Evolutionary conservation across 2,113 vertebrate species (phyloP).

Genomic region (Grantiella picta): DNA sequence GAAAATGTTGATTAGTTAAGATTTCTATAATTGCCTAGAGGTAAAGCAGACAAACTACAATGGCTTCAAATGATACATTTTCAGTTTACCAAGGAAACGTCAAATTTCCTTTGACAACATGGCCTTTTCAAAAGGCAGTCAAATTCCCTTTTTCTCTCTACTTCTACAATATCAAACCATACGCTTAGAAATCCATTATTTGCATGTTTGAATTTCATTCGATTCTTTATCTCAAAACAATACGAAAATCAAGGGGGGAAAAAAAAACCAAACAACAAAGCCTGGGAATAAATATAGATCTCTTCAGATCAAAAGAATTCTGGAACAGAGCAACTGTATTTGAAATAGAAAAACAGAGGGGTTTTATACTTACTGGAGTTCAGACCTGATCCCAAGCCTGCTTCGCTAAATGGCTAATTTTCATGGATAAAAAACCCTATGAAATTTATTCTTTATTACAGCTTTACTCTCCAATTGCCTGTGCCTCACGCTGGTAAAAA

Average conservation of each 20-base stretch:
- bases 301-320: background rate
- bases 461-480: rapidly evolving
- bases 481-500: background rate
- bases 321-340: background rate
- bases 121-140: background rate
- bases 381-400: background rate
- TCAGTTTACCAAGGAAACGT: background rate
- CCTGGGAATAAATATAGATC: background rate
- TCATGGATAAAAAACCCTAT: background rate
- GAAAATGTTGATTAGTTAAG: background rate
- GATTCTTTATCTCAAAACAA: background rate
- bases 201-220: background rate
- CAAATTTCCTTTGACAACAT: background rate
- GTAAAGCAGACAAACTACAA: background rate
- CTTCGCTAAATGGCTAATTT: background rate
- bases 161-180: background rate
- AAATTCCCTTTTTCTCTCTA: background rate
- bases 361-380: background rate
- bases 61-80: background rate
- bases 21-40: background rate
- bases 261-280: too few relatives aligned
- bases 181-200: background rate
- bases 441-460: background rate
- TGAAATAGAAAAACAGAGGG: background rate
- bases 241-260: too few relatives aligned